These are phyloP conservation scores for Drosophila tanythrix DNA, from an alignment of 2,888 invertebrate genomes.

Conservation along the genomic window DNA sequence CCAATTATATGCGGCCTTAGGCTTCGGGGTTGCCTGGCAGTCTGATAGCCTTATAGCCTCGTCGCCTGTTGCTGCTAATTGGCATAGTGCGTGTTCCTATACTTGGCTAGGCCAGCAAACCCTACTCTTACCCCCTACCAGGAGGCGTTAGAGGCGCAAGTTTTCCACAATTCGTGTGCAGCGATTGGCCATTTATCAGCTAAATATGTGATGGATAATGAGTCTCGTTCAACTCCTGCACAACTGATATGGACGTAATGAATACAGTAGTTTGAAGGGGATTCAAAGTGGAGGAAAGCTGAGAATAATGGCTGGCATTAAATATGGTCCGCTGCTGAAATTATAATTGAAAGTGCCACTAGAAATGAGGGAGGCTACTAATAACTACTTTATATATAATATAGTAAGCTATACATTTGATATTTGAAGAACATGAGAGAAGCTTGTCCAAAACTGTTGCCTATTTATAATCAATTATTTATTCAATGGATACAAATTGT, in stretches of 20 bases:
- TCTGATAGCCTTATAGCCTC: constrained; percentile 3
- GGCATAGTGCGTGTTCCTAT: constrained; percentile 70
- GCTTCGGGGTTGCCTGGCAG: constrained; percentile 21
- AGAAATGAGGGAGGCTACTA: neutral
- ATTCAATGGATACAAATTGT: neutral
- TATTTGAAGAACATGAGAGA: neutral
- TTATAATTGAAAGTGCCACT: neutral
- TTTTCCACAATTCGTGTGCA: constrained; percentile 12
- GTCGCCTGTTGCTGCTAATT: constrained; percentile 72
- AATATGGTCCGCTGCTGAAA: neutral
- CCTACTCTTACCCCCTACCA: neutral
- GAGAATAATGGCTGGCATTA: constrained; percentile 1
- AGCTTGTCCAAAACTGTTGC: neutral
- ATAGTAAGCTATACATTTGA: neutral
- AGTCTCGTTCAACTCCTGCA: constrained; percentile 20
- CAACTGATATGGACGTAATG: constrained; percentile 41
- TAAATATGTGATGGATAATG: constrained; percentile 35
- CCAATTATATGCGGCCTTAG: constrained; percentile 15
- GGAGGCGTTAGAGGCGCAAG: neutral
- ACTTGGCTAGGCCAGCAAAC: constrained; percentile 44
- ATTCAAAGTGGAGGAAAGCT: neutral
- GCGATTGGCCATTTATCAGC: constrained; percentile 49
- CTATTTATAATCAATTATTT: neutral
- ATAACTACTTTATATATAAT: too few relatives aligned
- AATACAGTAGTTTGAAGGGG: neutral